Evolutionary conservation across 2,797 vertebrate genomes (phyloP).

Genomic region (Leptodactylus fallax): DNA sequence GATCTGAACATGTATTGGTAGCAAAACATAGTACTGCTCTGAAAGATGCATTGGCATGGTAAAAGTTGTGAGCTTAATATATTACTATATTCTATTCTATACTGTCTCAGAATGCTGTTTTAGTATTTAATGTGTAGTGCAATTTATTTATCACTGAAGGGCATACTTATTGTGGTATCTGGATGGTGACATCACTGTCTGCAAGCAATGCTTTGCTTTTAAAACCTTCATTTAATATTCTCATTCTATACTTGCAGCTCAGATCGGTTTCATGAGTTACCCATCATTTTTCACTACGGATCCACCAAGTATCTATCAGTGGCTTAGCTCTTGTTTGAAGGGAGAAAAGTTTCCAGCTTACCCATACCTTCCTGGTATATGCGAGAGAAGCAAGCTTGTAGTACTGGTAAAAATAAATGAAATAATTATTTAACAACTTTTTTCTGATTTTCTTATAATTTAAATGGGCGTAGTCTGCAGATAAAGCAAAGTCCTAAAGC

Average conservation of each 20-base stretch:
- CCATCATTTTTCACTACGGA: slow-evolving; percentile 85
- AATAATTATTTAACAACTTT: not conserved
- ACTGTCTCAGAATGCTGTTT: not conserved
- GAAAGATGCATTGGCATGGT: too few species aligned
- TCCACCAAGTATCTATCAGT: slow-evolving; percentile 91
- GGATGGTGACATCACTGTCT: not conserved
- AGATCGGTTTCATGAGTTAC: slow-evolving; percentile 87
- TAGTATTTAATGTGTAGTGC: not conserved
- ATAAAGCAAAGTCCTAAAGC: too few species aligned
- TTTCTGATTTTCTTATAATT: not conserved
- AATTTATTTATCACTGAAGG: not conserved
- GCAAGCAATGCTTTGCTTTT: not conserved
- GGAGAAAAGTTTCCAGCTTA: slow-evolving; percentile 83
- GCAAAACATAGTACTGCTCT: too few species aligned
- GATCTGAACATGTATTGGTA: too few species aligned
- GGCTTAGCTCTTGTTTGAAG: slow-evolving; percentile 90
- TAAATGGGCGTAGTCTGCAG: too few species aligned
- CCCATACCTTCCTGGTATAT: slow-evolving; percentile 90
- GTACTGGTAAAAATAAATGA: slow-evolving; percentile 83
- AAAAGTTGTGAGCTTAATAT: not conserved
- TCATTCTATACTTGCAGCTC: slow-evolving; percentile 74
- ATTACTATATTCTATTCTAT: not conserved
- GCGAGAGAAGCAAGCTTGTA: slow-evolving; percentile 90
- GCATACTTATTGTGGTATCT: not conserved
- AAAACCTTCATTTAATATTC: not conserved